Conservation (phyloP, 2,888 invertebrate species). For the Tipula confusa region DNA sequence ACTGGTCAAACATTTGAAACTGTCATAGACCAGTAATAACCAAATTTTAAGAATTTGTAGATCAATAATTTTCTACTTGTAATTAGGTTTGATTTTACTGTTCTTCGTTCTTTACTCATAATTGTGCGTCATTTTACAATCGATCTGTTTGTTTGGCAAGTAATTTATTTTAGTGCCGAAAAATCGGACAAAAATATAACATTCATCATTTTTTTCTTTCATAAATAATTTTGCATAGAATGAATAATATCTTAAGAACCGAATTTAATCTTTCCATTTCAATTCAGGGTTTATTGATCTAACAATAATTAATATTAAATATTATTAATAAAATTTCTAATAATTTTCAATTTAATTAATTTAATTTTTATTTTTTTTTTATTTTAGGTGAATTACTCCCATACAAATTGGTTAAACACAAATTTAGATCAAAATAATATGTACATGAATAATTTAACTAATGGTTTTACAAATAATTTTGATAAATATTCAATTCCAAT, state of each 20-base stretch:
- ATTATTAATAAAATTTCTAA: neutral
- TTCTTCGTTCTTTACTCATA: no score
- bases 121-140: no score
- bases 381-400: constrained; percentile 41
- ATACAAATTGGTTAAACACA: constrained; percentile 42
- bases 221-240: neutral
- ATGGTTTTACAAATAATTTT: constrained; percentile 42
- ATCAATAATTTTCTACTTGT: no score
- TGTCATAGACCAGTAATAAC: no score
- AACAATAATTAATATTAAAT: neutral
- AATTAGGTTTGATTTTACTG: no score
- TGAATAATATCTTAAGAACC: neutral
- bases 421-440: constrained; percentile 40
- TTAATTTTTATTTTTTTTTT: neutral
- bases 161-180: neutral
- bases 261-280: neutral
- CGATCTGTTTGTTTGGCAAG: no score
- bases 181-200: neutral
- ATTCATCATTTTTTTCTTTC: neutral
- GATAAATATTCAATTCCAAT: constrained; percentile 42
- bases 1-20: no score
- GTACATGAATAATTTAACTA: constrained; percentile 43
- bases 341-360: neutral
- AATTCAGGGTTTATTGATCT: neutral
- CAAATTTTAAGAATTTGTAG: no score